These are phyloP conservation scores for Panzeria rudis DNA, from an alignment of 2,888 invertebrate genomes.

Conservation along the genomic window DNA sequence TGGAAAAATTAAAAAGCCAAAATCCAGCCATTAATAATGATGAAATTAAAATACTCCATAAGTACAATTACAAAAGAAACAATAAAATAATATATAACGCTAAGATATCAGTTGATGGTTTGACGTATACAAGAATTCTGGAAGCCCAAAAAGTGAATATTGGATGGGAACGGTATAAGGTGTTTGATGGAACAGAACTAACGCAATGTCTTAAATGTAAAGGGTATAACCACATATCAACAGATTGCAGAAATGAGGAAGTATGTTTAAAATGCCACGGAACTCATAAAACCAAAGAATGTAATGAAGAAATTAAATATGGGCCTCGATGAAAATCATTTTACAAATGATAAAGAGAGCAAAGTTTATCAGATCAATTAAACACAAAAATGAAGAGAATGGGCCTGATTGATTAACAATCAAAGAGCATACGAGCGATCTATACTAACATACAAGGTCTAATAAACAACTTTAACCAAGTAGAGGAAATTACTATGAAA, in stretches of 20 bases:
- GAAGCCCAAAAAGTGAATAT: neutral
- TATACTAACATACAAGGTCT: slow-evolving; percentile 1
- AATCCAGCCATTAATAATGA: neutral
- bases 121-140: neutral
- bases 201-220: neutral
- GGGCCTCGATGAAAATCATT: neutral
- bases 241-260: neutral
- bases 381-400: neutral
- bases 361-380: neutral
- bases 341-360: neutral
- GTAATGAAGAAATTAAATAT: neutral
- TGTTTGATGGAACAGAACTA: slow-evolving; percentile 3
- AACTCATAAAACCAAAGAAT: neutral
- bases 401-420: neutral
- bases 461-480: neutral
- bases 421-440: neutral
- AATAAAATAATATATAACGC: slow-evolving; percentile 11
- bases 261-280: slow-evolving; percentile 18
- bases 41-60: neutral
- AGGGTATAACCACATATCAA: slow-evolving; percentile 1
- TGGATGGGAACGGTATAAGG: slow-evolving; percentile 17
- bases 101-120: neutral
- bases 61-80: neutral
- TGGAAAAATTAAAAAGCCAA: slow-evolving; percentile 17
- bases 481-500: neutral